Evolutionary conservation across 1,140 invertebrate genomes (phyloP), one percentile per base, ranked within the genome.

Genomic region (Drosophila repleta): DNA sequence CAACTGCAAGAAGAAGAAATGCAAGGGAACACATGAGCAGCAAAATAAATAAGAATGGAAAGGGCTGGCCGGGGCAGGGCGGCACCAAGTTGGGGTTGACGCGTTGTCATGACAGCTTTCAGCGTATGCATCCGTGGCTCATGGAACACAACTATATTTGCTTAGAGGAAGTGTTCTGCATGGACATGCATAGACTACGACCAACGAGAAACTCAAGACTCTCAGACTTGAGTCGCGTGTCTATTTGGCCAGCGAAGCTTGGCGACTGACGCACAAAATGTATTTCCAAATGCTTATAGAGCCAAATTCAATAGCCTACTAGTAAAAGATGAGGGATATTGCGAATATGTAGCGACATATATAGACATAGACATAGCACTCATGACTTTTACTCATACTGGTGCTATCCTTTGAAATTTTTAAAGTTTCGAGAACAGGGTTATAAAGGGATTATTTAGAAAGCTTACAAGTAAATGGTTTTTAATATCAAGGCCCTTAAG

Each of bases 41-140:
- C 10, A 13, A 35, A 11, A 35, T 10, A 35, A 35, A 35, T 3
- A 17, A 0, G 39, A 35, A 43, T 41, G n/a, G 39, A 6, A 17
- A 5, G 39, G n/a, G n/a, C n/a, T n/a, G n/a, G n/a, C n/a, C n/a
- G n/a, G n/a, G n/a, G n/a, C n/a, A n/a, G n/a, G 4, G 39, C 5
- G 39, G 13, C 3, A 4, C 15, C 8, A 32, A 56, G 76, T 55
- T 39, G 49, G 20, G 35, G 39, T 11, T 41, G 26, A 20, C 13
- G 63, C 76, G 66, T 52, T 24, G 15, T 63, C 66, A 79, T 66
- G 56, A 32, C 32, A 61, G 64, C 55, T 56, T 55, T 53, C 73
- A 70, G 24, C 24, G 43, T n/a, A 24, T 55, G 64, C 57, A 68
- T 62, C 24, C 49, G 37, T 51, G 26, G 55, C 32, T 55, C 64